Conservation (phyloP, 2,797 vertebrate genomes). For the Sebastolobus altivelis region DNA sequence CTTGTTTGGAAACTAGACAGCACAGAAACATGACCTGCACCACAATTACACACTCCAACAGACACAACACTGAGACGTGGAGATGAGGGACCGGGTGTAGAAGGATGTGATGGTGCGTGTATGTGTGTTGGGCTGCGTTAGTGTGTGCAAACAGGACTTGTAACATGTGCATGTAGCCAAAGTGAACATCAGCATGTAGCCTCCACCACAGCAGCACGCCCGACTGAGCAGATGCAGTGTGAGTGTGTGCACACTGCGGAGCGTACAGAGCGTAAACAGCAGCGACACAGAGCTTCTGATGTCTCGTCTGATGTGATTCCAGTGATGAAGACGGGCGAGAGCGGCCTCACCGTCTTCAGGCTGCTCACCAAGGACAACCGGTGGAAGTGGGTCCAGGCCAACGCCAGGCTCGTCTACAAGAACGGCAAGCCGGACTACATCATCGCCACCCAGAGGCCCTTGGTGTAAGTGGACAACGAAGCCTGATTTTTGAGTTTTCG, state of each 20-base stretch:
- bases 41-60: slow-evolving; percentile 14
- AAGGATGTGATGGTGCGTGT: background rate
- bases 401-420: slow-evolving; percentile 86
- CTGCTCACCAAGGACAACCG: slow-evolving; percentile 87
- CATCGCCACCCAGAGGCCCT: slow-evolving; percentile 83
- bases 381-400: slow-evolving; percentile 90
- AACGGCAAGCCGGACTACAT: slow-evolving; percentile 86
- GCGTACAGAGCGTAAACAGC: background rate
- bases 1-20: slow-evolving; percentile 9
- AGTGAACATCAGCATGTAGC: slow-evolving; percentile 44
- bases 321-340: slow-evolving; percentile 90
- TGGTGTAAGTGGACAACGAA: slow-evolving; percentile 78
- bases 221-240: slow-evolving; percentile 37
- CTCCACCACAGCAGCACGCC: slow-evolving; percentile 19
- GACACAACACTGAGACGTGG: background rate
- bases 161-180: slow-evolving; percentile 34
- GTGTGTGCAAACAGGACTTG: slow-evolving; percentile 40
- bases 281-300: slow-evolving; percentile 22
- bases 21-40: slow-evolving; percentile 19
- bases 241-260: slow-evolving; percentile 21
- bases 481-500: background rate
- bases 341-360: slow-evolving; percentile 85
- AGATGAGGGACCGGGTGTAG: background rate
- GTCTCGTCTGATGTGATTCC: slow-evolving; percentile 50
- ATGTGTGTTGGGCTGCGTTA: background rate